A percentile compares a stretch with the other conserved stretches of the same genome.
Conservation (phyloP, 2,888 invertebrate genomes). For the Athalia circularis region DNA sequence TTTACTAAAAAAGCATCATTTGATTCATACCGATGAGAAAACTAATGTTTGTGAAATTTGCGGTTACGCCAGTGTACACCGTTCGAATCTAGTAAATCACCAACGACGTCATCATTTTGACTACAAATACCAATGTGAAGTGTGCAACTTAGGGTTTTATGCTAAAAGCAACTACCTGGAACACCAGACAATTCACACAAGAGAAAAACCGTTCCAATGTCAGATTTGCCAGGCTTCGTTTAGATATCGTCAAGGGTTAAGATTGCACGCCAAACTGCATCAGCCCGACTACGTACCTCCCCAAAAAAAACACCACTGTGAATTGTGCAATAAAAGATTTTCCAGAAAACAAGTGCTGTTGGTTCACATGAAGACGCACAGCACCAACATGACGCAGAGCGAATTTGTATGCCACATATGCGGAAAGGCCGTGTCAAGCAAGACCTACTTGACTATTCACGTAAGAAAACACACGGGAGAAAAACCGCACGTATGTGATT, state of each 20-base stretch:
- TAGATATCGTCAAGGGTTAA: constrained; percentile 69
- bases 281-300: constrained; percentile 72
- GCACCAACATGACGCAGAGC: constrained; percentile 69
- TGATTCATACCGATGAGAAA: constrained; percentile 56
- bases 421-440: constrained; percentile 78
- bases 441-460: constrained; percentile 80
- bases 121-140: constrained; percentile 70
- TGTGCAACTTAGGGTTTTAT: constrained; percentile 67
- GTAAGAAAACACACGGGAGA: constrained; percentile 79
- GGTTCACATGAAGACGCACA: constrained; percentile 72
- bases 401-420: constrained; percentile 79
- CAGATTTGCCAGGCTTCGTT: constrained; percentile 71
- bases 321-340: constrained; percentile 71
- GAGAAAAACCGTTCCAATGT: constrained; percentile 70
- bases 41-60: constrained; percentile 64
- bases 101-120: constrained; percentile 66
- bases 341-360: constrained; percentile 70
- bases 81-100: constrained; percentile 64
- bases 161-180: constrained; percentile 65
- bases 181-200: constrained; percentile 65
- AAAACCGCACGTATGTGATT: constrained; percentile 79
- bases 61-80: constrained; percentile 64
- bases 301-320: constrained; percentile 71
- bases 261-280: constrained; percentile 70
- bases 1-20: constrained; percentile 53